These are phyloP conservation scores for Junco hyemalis DNA, from an alignment of 2,113 vertebrate genomes.

Conservation along the genomic window DNA sequence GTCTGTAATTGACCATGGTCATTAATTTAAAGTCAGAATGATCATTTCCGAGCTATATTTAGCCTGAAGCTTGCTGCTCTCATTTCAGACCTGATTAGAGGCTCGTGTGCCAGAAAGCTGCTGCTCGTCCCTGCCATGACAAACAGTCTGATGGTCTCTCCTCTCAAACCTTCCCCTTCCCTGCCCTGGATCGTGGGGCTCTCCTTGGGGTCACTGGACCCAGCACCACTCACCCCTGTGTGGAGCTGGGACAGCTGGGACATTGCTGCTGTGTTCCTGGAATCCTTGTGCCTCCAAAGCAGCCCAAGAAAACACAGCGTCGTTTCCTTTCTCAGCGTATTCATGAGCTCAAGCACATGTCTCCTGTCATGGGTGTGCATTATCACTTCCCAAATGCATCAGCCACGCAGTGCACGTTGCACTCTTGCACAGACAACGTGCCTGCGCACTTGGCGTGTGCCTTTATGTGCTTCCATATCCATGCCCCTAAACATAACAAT, in stretches of 20 bases:
- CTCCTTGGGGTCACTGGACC: background rate
- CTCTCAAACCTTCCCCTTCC: background rate
- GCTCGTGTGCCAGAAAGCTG: background rate
- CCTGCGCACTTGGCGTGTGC: background rate
- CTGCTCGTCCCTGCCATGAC: background rate
- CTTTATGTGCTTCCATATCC: background rate
- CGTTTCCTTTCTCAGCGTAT: background rate
- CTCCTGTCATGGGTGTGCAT: background rate
- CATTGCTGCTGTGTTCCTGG: background rate
- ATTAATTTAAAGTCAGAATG: constrained; percentile 55
- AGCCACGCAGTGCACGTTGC: accelerated
- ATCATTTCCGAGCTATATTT: constrained; percentile 48
- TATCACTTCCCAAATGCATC: background rate
- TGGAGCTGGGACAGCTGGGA: background rate
- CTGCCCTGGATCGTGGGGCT: accelerated
- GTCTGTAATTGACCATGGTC: constrained; percentile 39
- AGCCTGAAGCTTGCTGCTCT: constrained; percentile 22
- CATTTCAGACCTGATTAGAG: constrained; percentile 44
- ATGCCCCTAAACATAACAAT: background rate
- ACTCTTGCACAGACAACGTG: background rate
- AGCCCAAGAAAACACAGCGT: background rate
- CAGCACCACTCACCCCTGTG: background rate
- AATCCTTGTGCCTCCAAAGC: background rate
- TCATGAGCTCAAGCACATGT: background rate
- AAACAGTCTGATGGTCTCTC: background rate